phyloP scores from a whole-genome alignment of 1,140 invertebrate species.

The Solenopsis fugax region DNA sequence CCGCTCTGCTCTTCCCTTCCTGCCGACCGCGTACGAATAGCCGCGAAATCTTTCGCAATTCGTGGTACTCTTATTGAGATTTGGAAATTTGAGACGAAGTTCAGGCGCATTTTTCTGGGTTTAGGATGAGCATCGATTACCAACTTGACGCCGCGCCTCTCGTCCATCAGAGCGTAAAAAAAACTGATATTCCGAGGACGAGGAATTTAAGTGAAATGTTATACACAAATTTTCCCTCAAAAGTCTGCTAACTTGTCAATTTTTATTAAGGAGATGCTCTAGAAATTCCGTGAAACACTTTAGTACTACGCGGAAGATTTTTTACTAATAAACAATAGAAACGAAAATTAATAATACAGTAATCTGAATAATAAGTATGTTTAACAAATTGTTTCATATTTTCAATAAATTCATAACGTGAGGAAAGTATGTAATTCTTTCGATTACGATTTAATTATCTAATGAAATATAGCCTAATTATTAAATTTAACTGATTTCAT shows the following conservation, averaged over 20 bases:
- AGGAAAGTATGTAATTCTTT: neutral
- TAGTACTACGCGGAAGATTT: neutral
- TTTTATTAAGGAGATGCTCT: neutral
- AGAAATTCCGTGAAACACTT: neutral
- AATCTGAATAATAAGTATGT: neutral
- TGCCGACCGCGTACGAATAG: neutral
- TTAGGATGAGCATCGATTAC: slow-evolving; percentile 56
- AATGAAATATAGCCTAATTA: neutral
- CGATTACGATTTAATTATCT: neutral
- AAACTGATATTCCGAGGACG: slow-evolving; percentile 19
- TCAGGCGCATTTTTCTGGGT: slow-evolving; percentile 26
- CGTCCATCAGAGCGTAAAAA: slow-evolving; percentile 33
- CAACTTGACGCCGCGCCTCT: slow-evolving; percentile 5
- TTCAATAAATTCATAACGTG: neutral
- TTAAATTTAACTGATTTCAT: neutral
- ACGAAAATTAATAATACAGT: neutral
- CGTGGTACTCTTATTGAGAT: slow-evolving; percentile 60
- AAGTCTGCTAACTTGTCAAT: neutral
- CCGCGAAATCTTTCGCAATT: slow-evolving; percentile 44
- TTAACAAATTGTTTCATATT: neutral
- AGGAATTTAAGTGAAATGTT: slow-evolving; percentile 22
- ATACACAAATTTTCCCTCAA: slow-evolving; percentile 1
- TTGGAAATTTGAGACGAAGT: slow-evolving; percentile 55
- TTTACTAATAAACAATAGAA: neutral
- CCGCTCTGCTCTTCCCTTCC: neutral